A percentile compares a stretch with the other conserved stretches of the same genome.
phyloP scores from a whole-genome alignment of 2,113 vertebrate genomes.

The Coptodon bakossiorum region DNA sequence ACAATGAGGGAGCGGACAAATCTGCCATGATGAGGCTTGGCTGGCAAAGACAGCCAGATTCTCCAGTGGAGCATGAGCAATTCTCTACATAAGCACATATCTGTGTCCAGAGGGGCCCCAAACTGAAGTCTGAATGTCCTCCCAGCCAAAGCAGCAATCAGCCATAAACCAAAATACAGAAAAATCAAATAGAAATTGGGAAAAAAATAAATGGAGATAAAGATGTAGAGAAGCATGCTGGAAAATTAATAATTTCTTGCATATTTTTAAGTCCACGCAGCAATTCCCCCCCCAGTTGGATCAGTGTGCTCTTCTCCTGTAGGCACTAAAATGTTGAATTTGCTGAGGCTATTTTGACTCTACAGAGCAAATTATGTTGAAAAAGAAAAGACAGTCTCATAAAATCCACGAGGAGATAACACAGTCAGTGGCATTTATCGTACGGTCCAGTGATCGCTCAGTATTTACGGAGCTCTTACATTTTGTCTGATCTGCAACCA shows the following conservation, averaged over 20 bases:
- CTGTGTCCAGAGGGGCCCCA: background rate
- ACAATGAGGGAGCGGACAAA: conserved; percentile 32
- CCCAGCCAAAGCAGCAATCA: conserved; percentile 15
- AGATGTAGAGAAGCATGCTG: background rate
- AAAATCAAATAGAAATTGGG: background rate
- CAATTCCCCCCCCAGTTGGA: background rate
- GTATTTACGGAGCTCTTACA: background rate
- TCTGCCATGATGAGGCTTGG: conserved; percentile 30
- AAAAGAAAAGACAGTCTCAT: background rate
- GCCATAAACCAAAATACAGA: background rate
- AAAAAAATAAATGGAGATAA: background rate
- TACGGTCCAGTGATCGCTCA: background rate
- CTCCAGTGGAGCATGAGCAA: conserved; percentile 28
- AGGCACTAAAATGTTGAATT: background rate
- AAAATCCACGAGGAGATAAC: background rate
- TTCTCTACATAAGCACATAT: conserved; percentile 40
- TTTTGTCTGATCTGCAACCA: background rate
- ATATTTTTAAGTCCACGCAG: background rate
- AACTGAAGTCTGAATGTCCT: background rate
- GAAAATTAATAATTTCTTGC: background rate
- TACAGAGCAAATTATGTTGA: background rate
- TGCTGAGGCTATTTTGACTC: background rate
- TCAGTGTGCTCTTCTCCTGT: background rate
- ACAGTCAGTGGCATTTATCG: background rate
- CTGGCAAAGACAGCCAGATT: conserved; percentile 24